Conservation (phyloP, 2,888 invertebrate genomes). For the Mycalesis mineus region DNA sequence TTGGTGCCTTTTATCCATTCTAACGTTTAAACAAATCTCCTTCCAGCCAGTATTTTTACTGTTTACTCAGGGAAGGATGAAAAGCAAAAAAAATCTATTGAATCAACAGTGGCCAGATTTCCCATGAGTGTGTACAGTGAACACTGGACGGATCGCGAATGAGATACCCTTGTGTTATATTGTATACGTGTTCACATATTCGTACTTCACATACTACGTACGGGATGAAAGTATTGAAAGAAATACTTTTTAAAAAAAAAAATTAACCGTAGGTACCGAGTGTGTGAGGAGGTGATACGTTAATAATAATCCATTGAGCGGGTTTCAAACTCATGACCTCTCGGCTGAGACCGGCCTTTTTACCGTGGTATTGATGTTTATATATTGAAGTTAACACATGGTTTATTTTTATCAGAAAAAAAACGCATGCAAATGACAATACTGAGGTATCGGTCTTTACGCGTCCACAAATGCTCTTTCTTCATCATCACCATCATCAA, state of each 20-base stretch:
- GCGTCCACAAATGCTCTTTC: too few relatives aligned
- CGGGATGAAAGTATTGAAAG: not conserved
- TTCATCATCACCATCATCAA: too few relatives aligned
- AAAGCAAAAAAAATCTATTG: constrained; percentile 58
- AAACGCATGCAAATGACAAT: too few relatives aligned
- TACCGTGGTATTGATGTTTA: too few relatives aligned
- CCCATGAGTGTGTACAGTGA: constrained; percentile 56
- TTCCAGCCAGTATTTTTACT: constrained; percentile 40
- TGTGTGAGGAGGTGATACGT: too few relatives aligned
- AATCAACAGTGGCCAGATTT: constrained; percentile 61
- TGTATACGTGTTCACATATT: not conserved
- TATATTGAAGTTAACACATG: too few relatives aligned
- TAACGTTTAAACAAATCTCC: not conserved
- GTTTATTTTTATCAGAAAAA: too few relatives aligned
- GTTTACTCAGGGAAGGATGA: constrained; percentile 44
- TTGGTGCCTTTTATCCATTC: not conserved
- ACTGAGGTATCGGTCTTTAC: too few relatives aligned
- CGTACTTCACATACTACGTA: not conserved
- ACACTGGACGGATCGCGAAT: constrained; percentile 50
- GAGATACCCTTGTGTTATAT: not conserved
- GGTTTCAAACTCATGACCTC: too few relatives aligned
- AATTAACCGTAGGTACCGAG: too few relatives aligned
- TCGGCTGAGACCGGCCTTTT: too few relatives aligned
- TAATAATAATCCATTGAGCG: too few relatives aligned
- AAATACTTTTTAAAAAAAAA: not conserved